Base-by-base conservation (phyloP, 2,113 vertebrate genomes). In the Forbesichthys agassizii region DNA sequence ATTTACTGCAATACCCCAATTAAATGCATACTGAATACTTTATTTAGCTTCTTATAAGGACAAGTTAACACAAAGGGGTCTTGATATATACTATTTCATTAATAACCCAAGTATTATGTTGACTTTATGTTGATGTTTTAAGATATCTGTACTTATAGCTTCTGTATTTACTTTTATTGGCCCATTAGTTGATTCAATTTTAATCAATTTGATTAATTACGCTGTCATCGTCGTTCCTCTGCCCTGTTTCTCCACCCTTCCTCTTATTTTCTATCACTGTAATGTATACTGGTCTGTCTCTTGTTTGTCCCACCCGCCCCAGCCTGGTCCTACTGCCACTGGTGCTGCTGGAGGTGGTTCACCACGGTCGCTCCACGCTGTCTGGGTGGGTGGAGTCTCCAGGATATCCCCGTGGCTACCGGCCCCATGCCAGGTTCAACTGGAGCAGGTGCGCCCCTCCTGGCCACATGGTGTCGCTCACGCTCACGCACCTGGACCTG, bases 311-410 rank as follows among this genome's bases (percentile, higher is more conserved):
- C 33, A 55, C 69, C 86, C 7, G 80, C 71, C 69, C 87, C 12
- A 74, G 75, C 14, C 76, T 90, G 36, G 20, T 84, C 13, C 67
- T 77, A 47, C 60, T 82, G n/a, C 74, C 33, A 68, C 33, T 66
- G 13, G 70, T 48, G 27, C 68, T 81, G 20, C 51, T 78, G 2
- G 27, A 27, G 27, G 27, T 27, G 52, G 77, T 71, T 0, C 46
- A 78, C 64, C 65, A 69, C 2, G 64, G 62, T n/a, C 61, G 20
- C 10, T 59, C 79, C 0, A 49, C 57, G 9, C 80, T 92, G 14
- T 88, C 93, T 13, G 96, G 96, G 55, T 93, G 95, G 93, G 90
- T 98, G 80, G 84, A 95, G 63, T 99, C 96, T 68, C 96, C 96
- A 12, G 95, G 92, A 60, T 96, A 96, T 69, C 97, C 96, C 60